A percentile compares a stretch with the other conserved stretches of the same genome.
Evolutionary conservation across 1,140 invertebrate genomes (phyloP).

Genomic region (Pseudachorutes palmiensis): DNA sequence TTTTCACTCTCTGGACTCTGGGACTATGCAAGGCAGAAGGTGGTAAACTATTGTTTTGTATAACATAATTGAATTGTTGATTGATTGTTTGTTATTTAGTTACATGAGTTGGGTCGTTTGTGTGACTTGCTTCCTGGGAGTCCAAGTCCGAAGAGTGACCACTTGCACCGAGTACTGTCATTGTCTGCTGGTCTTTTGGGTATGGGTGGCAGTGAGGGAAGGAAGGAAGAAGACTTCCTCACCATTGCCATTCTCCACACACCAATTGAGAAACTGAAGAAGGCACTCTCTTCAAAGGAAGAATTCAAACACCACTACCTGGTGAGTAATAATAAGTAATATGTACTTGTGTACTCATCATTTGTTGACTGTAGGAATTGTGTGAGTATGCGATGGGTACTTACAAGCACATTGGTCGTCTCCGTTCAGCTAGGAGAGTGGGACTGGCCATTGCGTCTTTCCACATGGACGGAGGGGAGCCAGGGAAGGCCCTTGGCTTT

Average conservation of each 20-base stretch:
- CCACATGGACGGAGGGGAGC: slow-evolving; percentile 76
- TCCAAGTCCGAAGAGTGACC: slow-evolving; percentile 66
- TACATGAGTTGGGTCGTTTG: slow-evolving; percentile 74
- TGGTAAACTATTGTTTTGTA: slow-evolving; percentile 40
- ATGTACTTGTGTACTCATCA: slow-evolving; percentile 1
- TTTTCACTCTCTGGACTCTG: slow-evolving; percentile 84
- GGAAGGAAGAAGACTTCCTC: slow-evolving; percentile 6
- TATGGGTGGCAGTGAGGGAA: background rate
- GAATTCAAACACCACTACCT: slow-evolving; percentile 84
- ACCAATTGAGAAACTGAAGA: slow-evolving; percentile 76
- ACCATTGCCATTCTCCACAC: slow-evolving; percentile 41
- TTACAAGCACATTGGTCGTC: slow-evolving; percentile 86
- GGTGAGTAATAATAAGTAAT: slow-evolving; percentile 46
- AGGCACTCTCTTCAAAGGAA: slow-evolving; percentile 80
- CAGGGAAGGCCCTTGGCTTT: slow-evolving; percentile 79
- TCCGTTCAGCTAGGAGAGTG: slow-evolving; percentile 73
- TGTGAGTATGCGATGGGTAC: slow-evolving; percentile 92
- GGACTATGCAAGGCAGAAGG: slow-evolving; percentile 88
- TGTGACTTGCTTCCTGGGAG: slow-evolving; percentile 84
- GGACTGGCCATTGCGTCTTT: slow-evolving; percentile 82
- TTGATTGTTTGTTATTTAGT: slow-evolving; percentile 45
- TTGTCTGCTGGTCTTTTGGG: slow-evolving; percentile 62
- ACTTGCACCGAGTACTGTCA: slow-evolving; percentile 80
- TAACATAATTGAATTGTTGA: background rate
- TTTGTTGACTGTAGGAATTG: slow-evolving; percentile 51